A percentile compares a stretch with the other conserved stretches of the same genome.
Conservation (phyloP, 2,888 invertebrate species). For the Melolontha melolontha region DNA sequence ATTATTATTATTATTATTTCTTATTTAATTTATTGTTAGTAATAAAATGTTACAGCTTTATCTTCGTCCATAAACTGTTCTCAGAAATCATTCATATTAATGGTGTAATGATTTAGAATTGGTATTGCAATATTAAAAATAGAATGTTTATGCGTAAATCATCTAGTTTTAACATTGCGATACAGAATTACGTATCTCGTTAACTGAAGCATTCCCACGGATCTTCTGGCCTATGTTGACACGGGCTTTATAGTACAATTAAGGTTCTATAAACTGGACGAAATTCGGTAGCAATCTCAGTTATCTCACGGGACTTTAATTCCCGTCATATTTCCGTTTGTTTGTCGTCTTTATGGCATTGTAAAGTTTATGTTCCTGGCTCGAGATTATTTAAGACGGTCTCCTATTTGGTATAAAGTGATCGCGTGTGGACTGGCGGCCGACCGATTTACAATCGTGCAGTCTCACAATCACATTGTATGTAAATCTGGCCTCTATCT, state of each 20-base stretch:
- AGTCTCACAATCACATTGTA: constrained; percentile 43
- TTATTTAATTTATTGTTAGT: no score
- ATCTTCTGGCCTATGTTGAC: constrained; percentile 30
- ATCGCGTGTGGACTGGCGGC: constrained; percentile 43
- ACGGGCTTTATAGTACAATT: constrained; percentile 41
- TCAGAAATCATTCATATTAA: no score
- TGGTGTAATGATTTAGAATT: no score
- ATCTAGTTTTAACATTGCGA: no score
- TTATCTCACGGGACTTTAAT: constrained; percentile 40
- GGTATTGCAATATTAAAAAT: no score
- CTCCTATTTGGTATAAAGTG: constrained; percentile 42
- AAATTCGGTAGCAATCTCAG: constrained; percentile 42
- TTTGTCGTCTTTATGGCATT: constrained; percentile 42
- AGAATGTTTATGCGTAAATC: no score
- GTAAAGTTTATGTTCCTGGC: constrained; percentile 41
- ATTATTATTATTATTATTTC: no score
- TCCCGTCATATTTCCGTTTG: constrained; percentile 42
- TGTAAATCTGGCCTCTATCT: constrained; percentile 43
- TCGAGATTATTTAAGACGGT: constrained; percentile 43
- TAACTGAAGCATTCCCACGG: constrained; percentile 33
- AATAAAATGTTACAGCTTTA: no score
- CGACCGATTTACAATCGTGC: constrained; percentile 44
- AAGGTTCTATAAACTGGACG: constrained; percentile 23
- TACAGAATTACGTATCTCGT: constrained; percentile 8
- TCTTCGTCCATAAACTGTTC: no score